A percentile compares a stretch with the other conserved stretches of the same genome.
Evolutionary conservation across 2,113 vertebrate genomes (phyloP).

Genomic region (Ctenodactylus gundi): DNA sequence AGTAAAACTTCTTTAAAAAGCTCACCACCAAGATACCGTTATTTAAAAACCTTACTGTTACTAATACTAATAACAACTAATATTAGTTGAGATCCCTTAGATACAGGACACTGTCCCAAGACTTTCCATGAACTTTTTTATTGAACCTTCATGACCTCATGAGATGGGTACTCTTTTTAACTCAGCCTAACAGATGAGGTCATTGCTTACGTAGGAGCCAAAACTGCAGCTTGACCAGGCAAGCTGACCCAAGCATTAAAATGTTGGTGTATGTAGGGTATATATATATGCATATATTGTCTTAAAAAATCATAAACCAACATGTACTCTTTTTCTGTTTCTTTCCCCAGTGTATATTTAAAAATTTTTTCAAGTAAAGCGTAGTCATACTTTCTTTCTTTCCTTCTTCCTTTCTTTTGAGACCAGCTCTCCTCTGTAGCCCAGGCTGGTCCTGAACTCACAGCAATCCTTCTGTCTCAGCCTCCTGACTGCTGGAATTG

Average conservation of each 20-base stretch:
- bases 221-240: not conserved
- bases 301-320: not conserved
- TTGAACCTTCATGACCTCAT: not conserved
- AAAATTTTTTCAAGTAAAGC: not conserved
- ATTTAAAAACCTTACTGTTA: not conserved
- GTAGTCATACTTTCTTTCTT: not conserved
- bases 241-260: not conserved
- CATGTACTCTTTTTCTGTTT: not conserved
- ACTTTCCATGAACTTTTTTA: not conserved
- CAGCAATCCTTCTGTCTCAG: too few species aligned
- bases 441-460: too few species aligned
- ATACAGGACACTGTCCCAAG: not conserved
- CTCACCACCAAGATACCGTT: not conserved
- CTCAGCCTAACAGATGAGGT: not conserved
- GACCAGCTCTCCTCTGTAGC: too few species aligned
- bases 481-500: too few species aligned
- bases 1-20: slow-evolving; percentile 9
- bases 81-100: slow-evolving; percentile 18
- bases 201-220: not conserved
- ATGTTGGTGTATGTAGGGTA: not conserved
- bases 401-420: too few species aligned
- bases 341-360: not conserved
- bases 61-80: not conserved
- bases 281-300: not conserved
- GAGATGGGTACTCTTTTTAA: not conserved